Evolutionary conservation across 2,797 vertebrate species (phyloP).

Genomic region (Microctenopoma stevenorrisi): DNA sequence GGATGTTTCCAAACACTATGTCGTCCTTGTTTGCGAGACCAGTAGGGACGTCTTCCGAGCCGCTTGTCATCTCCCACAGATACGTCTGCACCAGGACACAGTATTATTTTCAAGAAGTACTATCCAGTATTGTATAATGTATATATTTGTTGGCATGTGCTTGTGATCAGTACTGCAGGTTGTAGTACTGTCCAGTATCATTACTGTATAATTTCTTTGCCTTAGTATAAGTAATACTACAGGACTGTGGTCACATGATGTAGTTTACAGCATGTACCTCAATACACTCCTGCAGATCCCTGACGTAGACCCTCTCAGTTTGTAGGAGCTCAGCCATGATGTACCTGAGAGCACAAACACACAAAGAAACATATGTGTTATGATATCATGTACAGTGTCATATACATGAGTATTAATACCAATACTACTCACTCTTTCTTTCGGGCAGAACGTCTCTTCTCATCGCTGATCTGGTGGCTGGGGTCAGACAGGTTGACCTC

Average conservation of each 20-base stretch:
- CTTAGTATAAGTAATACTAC: no score
- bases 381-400: neutral
- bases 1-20: slow-evolving; percentile 97
- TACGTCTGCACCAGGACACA: slow-evolving; percentile 85
- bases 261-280: slow-evolving; percentile 83
- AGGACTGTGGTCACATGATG: no score
- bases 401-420: accelerated
- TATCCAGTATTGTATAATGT: no score
- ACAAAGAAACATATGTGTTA: neutral
- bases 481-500: slow-evolving; percentile 96
- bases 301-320: slow-evolving; percentile 95
- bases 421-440: slow-evolving; percentile 91
- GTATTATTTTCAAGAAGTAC: neutral
- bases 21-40: slow-evolving; percentile 95
- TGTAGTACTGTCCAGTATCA: no score
- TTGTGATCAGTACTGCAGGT: no score
- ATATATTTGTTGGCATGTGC: neutral
- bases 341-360: slow-evolving; percentile 69
- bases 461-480: slow-evolving; percentile 94
- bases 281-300: slow-evolving; percentile 96
- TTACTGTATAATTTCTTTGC: no score
- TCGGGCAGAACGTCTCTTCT: slow-evolving; percentile 95
- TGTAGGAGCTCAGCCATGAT: slow-evolving; percentile 98
- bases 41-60: slow-evolving; percentile 93
- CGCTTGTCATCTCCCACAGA: slow-evolving; percentile 98